phyloP scores from a whole-genome alignment of 2,797 vertebrate species.

The Choloepus didactylus region DNA sequence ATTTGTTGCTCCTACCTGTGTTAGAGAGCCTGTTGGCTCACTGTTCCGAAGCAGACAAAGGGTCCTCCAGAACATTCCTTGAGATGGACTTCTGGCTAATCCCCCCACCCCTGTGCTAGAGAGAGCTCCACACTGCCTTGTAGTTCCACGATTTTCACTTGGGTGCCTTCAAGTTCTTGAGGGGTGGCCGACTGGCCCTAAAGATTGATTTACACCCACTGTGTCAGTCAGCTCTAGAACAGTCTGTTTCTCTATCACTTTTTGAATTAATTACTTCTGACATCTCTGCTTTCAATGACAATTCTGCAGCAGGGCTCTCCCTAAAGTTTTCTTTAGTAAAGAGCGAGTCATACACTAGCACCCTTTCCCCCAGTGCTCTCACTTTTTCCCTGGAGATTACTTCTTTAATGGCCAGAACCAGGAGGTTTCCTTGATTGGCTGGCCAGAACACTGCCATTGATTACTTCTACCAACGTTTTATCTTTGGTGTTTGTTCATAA shows the following conservation, averaged over 20 bases:
- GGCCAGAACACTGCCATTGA: neutral
- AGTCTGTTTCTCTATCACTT: neutral
- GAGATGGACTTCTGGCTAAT: neutral
- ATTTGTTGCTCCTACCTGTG: neutral
- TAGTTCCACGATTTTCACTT: neutral
- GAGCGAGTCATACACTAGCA: neutral
- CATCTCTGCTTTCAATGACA: neutral
- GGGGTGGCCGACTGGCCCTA: neutral
- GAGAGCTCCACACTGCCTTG: neutral
- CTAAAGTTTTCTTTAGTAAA: neutral
- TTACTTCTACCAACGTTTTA: neutral
- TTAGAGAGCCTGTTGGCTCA: neutral
- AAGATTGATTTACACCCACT: neutral
- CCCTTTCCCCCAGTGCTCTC: neutral
- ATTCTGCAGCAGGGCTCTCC: neutral
- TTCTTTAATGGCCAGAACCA: neutral
- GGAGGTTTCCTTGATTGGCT: neutral
- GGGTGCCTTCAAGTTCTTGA: neutral
- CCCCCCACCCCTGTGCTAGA: neutral
- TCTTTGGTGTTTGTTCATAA: neutral
- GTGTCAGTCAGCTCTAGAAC: neutral
- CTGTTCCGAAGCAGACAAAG: neutral
- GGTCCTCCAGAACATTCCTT: neutral
- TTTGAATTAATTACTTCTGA: neutral
- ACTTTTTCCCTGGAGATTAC: neutral